A percentile compares a stretch with the other conserved stretches of the same genome.
Conservation (phyloP, 2,888 invertebrate species). For the Trachelus tabidus region DNA sequence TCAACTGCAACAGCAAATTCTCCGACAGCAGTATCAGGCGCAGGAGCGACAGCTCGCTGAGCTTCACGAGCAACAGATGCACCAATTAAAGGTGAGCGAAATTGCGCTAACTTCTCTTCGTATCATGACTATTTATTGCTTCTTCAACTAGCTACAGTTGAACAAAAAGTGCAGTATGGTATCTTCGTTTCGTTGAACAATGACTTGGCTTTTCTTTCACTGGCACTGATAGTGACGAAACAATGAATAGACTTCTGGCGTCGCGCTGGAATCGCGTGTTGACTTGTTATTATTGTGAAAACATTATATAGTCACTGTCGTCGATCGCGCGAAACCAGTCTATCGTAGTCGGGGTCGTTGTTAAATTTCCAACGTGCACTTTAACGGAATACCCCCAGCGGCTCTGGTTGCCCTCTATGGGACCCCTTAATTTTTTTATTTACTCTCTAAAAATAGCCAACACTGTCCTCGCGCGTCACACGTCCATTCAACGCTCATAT, state of each 20-base stretch:
- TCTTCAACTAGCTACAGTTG: not conserved
- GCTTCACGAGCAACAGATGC: constrained; percentile 91
- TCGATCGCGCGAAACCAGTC: not conserved
- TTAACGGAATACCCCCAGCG: constrained; percentile 2
- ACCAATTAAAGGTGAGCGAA: constrained; percentile 82
- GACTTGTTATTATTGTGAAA: not conserved
- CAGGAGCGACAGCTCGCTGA: constrained; percentile 91
- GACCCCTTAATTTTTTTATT: constrained; percentile 47
- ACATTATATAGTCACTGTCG: not conserved
- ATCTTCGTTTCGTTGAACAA: not conserved
- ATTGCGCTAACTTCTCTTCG: not conserved
- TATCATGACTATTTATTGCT: not conserved
- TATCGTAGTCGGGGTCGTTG: not conserved
- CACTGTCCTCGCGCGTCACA: not conserved
- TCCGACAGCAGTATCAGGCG: constrained; percentile 91
- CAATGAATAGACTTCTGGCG: no score
- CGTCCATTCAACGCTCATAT: not conserved
- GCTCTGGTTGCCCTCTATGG: constrained; percentile 7
- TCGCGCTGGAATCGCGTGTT: not conserved
- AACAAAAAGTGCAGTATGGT: not conserved
- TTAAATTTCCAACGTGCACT: not conserved
- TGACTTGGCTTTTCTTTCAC: not conserved
- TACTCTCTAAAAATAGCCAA: constrained; percentile 19
- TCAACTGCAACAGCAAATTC: constrained; percentile 90
- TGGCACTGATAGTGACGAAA: not conserved